Conservation (phyloP, 2,888 invertebrate genomes). For the Theretra japonica region DNA sequence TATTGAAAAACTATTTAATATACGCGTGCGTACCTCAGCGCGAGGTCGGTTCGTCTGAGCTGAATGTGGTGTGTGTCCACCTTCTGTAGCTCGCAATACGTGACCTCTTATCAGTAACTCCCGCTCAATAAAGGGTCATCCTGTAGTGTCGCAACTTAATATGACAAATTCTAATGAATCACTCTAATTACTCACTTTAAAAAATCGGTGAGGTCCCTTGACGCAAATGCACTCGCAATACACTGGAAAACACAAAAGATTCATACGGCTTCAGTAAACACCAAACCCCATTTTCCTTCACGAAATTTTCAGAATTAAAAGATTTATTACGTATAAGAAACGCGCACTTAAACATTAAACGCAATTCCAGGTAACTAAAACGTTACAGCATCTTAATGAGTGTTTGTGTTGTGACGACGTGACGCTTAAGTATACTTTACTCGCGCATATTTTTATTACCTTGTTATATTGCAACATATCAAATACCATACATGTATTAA, state of each 20-base stretch:
- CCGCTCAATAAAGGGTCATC: slow-evolving; percentile 41
- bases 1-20: slow-evolving; percentile 31
- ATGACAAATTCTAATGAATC: slow-evolving; percentile 42
- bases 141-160: slow-evolving; percentile 37
- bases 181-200: slow-evolving; percentile 39
- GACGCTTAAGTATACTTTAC: background rate
- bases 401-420: background rate
- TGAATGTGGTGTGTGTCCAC: slow-evolving; percentile 43
- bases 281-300: background rate
- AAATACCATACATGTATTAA: background rate
- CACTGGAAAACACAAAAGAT: background rate
- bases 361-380: background rate
- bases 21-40: slow-evolving; percentile 63
- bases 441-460: background rate
- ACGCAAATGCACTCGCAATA: background rate
- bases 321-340: background rate
- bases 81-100: slow-evolving; percentile 46
- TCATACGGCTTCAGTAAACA: background rate
- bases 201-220: slow-evolving; percentile 8
- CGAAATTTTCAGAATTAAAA: background rate
- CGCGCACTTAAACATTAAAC: background rate
- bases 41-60: slow-evolving; percentile 60
- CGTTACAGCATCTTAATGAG: background rate
- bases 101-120: slow-evolving; percentile 71
- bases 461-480: background rate